These are phyloP conservation scores for Narcine bancroftii DNA, from an alignment of 2,113 vertebrate genomes.

Conservation along the genomic window DNA sequence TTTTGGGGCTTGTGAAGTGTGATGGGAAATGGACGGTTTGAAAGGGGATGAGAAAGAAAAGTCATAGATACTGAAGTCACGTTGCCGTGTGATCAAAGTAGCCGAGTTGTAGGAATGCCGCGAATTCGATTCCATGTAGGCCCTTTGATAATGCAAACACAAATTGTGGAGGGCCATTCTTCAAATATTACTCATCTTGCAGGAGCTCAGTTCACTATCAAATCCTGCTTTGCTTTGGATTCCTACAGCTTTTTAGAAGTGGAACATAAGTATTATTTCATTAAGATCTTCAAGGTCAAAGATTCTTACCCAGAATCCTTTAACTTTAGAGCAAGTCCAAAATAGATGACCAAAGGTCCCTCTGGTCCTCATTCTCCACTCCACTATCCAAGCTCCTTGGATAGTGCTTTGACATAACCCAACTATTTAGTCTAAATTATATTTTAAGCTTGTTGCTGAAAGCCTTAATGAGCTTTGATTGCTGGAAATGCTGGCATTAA, in stretches of 20 bases:
- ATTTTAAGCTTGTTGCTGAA: neutral
- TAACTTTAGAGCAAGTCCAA: slow-evolving; percentile 23
- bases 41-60: neutral
- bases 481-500: too few species aligned
- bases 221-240: neutral
- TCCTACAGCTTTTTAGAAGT: neutral
- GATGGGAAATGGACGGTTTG: neutral
- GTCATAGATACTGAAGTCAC: neutral
- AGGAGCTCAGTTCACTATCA: neutral
- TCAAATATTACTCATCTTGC: neutral
- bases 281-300: neutral
- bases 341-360: slow-evolving; percentile 22
- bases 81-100: neutral
- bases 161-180: neutral
- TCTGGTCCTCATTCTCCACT: too few species aligned
- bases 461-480: too few species aligned
- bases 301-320: slow-evolving; percentile 21
- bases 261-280: neutral
- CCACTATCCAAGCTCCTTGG: neutral
- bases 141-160: neutral
- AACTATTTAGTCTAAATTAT: neutral
- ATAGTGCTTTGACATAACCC: slow-evolving; percentile 14
- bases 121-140: neutral
- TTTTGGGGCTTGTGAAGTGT: neutral
- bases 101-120: neutral